A percentile compares a stretch with the other conserved stretches of the same genome.
Evolutionary conservation across 2,113 vertebrate genomes (phyloP).

Genomic region (Hemiprocne comata): DNA sequence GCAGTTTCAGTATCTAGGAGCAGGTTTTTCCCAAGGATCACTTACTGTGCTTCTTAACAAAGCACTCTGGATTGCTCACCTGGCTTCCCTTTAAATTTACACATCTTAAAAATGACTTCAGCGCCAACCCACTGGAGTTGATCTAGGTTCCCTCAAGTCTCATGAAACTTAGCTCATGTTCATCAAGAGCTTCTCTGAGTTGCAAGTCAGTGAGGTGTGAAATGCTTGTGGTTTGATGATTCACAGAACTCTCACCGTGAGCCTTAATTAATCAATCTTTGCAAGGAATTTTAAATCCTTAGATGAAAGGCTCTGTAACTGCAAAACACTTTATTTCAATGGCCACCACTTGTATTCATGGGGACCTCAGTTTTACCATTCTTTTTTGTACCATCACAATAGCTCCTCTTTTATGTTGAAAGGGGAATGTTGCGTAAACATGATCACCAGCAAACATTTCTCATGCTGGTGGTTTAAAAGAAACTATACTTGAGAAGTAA

Average conservation of each 20-base stretch:
- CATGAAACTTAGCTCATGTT: slow-evolving; percentile 55
- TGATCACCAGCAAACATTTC: not conserved
- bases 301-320: slow-evolving; percentile 57
- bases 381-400: not conserved
- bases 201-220: slow-evolving; percentile 73
- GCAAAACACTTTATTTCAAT: slow-evolving; percentile 49
- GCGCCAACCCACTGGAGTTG: slow-evolving; percentile 50
- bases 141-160: slow-evolving; percentile 66
- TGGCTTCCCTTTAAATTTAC: slow-evolving; percentile 58
- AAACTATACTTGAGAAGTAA: not conserved
- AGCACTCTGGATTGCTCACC: not conserved
- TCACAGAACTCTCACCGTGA: slow-evolving; percentile 68
- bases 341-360: slow-evolving; percentile 31
- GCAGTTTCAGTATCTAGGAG: not conserved
- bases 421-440: slow-evolving; percentile 19
- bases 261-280: slow-evolving; percentile 70
- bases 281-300: slow-evolving; percentile 66
- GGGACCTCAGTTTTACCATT: not conserved
- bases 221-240: slow-evolving; percentile 69
- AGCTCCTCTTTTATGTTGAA: slow-evolving; percentile 7
- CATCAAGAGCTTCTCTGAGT: slow-evolving; percentile 66
- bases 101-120: slow-evolving; percentile 60
- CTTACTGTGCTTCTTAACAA: not conserved
- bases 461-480: slow-evolving; percentile 5
- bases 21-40: not conserved